Conservation (phyloP, 2,888 invertebrate genomes). For the Drosophila subquinaria region DNA sequence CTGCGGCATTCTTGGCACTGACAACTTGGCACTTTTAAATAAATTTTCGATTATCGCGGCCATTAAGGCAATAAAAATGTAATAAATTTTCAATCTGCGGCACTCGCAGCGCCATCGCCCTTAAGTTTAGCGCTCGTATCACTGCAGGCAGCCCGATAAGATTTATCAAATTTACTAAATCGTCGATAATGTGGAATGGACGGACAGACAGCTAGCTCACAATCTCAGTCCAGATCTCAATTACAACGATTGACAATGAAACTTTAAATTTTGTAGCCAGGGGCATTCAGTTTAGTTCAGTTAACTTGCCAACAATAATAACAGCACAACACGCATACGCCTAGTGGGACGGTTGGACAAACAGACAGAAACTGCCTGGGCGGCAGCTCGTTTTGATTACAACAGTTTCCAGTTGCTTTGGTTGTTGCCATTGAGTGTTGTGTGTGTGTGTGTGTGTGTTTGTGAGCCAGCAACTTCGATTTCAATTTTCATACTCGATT, state of each 20-base stretch:
- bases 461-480: constrained; percentile 57
- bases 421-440: constrained; percentile 17
- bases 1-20: constrained; percentile 50
- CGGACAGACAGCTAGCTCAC: constrained; percentile 1
- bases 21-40: constrained; percentile 76
- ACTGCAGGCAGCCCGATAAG: constrained; percentile 51
- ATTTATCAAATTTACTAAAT: constrained; percentile 78
- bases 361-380: not conserved
- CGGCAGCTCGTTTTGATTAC: constrained; percentile 52
- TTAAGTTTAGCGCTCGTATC: constrained; percentile 38
- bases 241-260: constrained; percentile 64
- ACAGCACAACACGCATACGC: constrained; percentile 61
- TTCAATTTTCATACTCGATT: constrained; percentile 82
- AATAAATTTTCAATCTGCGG: constrained; percentile 82
- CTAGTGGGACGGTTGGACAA: constrained; percentile 22
- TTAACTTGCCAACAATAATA: constrained; percentile 44
- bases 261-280: constrained; percentile 41
- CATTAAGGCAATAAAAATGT: constrained; percentile 82
- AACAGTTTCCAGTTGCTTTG: constrained; percentile 34
- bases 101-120: constrained; percentile 33
- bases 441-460: not conserved
- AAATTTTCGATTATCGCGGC: constrained; percentile 82
- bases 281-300: constrained; percentile 59
- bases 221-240: constrained; percentile 7
- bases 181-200: constrained; percentile 73